These are phyloP conservation scores for Epinephelus coioides DNA, from an alignment of 2,797 vertebrate genomes.

Conservation along the genomic window DNA sequence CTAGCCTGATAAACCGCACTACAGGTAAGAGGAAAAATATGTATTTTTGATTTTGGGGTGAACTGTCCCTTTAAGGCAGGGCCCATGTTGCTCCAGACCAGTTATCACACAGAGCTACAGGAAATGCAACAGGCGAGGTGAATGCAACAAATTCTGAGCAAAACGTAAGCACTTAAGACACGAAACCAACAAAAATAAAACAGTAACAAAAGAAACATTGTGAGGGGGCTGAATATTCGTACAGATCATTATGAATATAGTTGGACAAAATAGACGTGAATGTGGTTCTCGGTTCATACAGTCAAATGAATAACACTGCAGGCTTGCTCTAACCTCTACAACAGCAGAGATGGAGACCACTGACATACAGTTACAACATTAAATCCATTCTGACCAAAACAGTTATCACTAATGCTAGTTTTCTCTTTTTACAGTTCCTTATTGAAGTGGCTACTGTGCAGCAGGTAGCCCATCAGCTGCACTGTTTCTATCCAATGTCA, in stretches of 20 bases:
- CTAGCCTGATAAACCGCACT: no score
- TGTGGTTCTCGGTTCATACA: constrained; percentile 21
- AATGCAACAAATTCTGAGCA: constrained; percentile 17
- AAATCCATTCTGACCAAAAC: constrained; percentile 7
- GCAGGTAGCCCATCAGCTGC: not conserved
- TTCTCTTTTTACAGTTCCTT: constrained; percentile 23
- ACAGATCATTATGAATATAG: constrained; percentile 12
- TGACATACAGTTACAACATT: constrained; percentile 13
- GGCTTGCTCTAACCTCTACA: constrained; percentile 24
- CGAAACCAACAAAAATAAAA: not conserved
- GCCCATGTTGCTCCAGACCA: constrained; percentile 35
- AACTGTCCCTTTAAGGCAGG: constrained; percentile 31
- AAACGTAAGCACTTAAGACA: constrained; percentile 40
- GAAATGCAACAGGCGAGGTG: not conserved
- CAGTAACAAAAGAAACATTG: not conserved
- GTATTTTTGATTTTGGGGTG: no score
- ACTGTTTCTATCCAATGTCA: not conserved
- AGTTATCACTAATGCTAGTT: not conserved
- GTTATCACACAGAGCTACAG: constrained; percentile 34
- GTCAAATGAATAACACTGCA: constrained; percentile 46
- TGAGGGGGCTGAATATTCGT: not conserved
- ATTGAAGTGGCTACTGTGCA: constrained; percentile 21
- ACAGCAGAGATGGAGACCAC: constrained; percentile 6
- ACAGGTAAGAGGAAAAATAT: no score
- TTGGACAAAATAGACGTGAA: constrained; percentile 18